phyloP scores from a whole-genome alignment of 1,140 invertebrate genomes.

The Magallana ariakensis region DNA sequence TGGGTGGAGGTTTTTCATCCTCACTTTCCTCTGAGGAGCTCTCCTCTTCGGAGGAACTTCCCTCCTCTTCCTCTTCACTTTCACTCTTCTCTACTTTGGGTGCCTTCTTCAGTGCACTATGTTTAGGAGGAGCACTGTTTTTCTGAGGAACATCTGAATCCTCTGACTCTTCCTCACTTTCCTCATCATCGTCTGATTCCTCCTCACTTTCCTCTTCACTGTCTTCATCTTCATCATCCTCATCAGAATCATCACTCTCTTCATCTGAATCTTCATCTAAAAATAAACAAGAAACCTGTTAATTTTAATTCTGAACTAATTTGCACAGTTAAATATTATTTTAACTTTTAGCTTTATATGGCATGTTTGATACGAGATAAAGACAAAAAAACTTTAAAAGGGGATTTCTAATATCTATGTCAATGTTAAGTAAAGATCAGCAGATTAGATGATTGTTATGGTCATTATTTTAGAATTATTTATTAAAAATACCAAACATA shows the following conservation, averaged over 20 bases:
- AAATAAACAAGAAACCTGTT: neutral
- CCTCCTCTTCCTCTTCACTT: conserved; percentile 62
- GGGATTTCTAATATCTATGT: too few species aligned
- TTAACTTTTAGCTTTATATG: too few species aligned
- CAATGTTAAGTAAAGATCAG: too few species aligned
- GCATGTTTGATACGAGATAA: too few species aligned
- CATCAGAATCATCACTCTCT: conserved; percentile 65
- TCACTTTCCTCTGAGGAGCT: conserved; percentile 64
- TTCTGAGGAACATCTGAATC: conserved; percentile 46
- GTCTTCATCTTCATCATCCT: conserved; percentile 67
- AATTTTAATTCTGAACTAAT: neutral
- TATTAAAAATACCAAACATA: too few species aligned
- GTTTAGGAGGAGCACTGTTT: conserved; percentile 16
- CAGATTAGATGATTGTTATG: too few species aligned
- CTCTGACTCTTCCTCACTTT: conserved; percentile 62
- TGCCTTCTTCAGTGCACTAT: conserved; percentile 58
- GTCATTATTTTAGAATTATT: too few species aligned
- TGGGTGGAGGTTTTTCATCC: conserved; percentile 49
- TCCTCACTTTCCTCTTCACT: conserved; percentile 76
- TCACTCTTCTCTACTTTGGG: conserved; percentile 61
- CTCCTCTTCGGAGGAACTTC: conserved; percentile 63
- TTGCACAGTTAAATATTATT: too few species aligned
- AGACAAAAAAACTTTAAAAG: too few species aligned
- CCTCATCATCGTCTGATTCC: conserved; percentile 66
- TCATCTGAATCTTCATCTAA: conserved; percentile 65